phyloP scores from a whole-genome alignment of 2,113 vertebrate genomes.

The Empidonax alnorum region DNA sequence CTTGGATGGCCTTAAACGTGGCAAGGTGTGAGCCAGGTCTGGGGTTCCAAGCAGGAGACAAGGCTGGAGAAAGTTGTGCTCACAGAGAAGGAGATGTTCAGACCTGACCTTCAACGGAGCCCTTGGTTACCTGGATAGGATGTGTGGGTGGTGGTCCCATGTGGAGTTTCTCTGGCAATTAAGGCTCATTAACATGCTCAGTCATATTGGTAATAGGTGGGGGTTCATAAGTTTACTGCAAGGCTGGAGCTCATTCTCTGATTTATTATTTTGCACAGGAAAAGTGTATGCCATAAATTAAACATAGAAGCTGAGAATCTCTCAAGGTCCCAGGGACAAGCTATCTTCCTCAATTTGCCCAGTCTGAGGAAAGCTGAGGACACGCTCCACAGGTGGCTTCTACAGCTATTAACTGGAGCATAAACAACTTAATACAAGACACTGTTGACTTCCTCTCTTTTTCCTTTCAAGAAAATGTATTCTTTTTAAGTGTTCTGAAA shows the following conservation, averaged over 20 bases:
- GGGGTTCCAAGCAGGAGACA: fast-evolving
- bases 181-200: not conserved
- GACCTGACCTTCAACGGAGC: not conserved
- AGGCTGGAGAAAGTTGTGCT: fast-evolving
- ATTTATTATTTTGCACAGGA: not conserved
- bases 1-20: fast-evolving
- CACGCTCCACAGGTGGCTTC: not conserved
- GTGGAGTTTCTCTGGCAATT: not conserved
- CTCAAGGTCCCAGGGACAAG: not conserved
- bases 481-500: not conserved
- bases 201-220: not conserved
- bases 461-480: not conserved
- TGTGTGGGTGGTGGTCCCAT: not conserved
- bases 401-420: not conserved
- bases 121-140: not conserved
- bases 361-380: not conserved
- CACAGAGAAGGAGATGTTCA: fast-evolving
- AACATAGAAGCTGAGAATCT: not conserved
- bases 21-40: fast-evolving
- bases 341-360: not conserved
- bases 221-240: not conserved
- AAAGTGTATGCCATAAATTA: not conserved
- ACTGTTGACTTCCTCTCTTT: not conserved
- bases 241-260: not conserved
- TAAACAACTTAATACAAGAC: not conserved